Conservation (phyloP, 92 coral and sea anemone species). For the Porites rus region DNA sequence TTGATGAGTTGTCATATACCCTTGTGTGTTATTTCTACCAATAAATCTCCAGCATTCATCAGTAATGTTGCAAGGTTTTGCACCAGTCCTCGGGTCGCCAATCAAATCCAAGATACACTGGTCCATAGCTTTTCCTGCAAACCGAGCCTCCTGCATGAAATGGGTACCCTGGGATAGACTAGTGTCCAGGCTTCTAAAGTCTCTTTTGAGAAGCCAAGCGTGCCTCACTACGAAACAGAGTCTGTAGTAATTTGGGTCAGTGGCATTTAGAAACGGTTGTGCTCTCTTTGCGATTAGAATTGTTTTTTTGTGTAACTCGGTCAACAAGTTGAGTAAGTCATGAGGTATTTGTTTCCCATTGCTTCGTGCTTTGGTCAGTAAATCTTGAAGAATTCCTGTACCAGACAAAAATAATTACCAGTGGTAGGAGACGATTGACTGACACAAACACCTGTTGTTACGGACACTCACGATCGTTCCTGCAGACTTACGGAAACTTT, state of each 20-base stretch:
- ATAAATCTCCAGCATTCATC: constrained; percentile 22
- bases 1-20: constrained; percentile 33
- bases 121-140: neutral
- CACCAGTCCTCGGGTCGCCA: constrained; percentile 8
- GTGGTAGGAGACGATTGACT: too few species aligned
- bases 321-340: neutral
- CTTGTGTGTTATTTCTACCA: neutral
- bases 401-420: neutral
- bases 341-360: neutral
- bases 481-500: too few species aligned
- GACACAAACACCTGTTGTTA: too few species aligned
- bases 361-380: constrained; percentile 1
- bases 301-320: neutral
- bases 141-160: neutral
- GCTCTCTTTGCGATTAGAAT: neutral
- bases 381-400: constrained; percentile 22
- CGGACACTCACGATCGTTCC: too few species aligned
- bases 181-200: constrained; percentile 14
- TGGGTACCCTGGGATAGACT: neutral
- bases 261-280: constrained; percentile 17
- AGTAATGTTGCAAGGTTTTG: constrained; percentile 16
- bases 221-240: constrained; percentile 22
- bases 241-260: constrained; percentile 26
- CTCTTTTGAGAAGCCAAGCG: constrained; percentile 1
- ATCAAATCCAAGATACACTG: constrained; percentile 22